Percentiles rank a stretch among this genome's conserved stretches.
Evolutionary conservation across 2,113 vertebrate species (phyloP).

Genomic region (Rhabdomys dilectus): DNA sequence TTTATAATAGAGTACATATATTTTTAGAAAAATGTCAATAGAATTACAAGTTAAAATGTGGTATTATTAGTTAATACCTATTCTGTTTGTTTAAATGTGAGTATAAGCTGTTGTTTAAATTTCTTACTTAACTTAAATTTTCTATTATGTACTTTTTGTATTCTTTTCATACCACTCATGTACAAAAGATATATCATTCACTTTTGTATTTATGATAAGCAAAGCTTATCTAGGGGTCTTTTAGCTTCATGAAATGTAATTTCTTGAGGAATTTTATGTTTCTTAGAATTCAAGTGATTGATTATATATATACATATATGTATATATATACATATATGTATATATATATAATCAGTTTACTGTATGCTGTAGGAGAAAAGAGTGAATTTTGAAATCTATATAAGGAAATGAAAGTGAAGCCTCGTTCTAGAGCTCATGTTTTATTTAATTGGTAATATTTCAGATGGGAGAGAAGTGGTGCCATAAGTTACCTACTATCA

Average conservation of each 20-base stretch:
- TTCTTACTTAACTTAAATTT: not conserved
- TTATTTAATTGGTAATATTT: conserved; percentile 77
- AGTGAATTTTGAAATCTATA: conserved; percentile 59
- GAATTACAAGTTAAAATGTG: not conserved
- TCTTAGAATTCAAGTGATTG: conserved; percentile 53
- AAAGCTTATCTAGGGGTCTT: not conserved
- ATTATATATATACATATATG: no score
- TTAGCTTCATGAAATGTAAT: not conserved
- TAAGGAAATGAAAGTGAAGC: conserved; percentile 63
- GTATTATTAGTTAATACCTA: not conserved
- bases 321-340: no score
- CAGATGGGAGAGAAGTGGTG: conserved; percentile 53
- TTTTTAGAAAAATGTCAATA: not conserved
- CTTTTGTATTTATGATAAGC: not conserved
- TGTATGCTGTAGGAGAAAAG: conserved; percentile 19
- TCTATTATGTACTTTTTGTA: not conserved
- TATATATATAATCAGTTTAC: not conserved
- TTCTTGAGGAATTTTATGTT: conserved; percentile 38
- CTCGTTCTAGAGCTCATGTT: conserved; percentile 69
- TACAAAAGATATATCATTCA: not conserved
- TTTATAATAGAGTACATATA: not conserved
- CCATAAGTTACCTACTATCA: conserved; percentile 66
- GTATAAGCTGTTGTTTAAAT: not conserved
- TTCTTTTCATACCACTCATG: not conserved
- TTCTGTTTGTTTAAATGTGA: not conserved